These are phyloP conservation scores for Nibea coibor DNA, from an alignment of 2,113 vertebrate genomes.

Conservation along the genomic window DNA sequence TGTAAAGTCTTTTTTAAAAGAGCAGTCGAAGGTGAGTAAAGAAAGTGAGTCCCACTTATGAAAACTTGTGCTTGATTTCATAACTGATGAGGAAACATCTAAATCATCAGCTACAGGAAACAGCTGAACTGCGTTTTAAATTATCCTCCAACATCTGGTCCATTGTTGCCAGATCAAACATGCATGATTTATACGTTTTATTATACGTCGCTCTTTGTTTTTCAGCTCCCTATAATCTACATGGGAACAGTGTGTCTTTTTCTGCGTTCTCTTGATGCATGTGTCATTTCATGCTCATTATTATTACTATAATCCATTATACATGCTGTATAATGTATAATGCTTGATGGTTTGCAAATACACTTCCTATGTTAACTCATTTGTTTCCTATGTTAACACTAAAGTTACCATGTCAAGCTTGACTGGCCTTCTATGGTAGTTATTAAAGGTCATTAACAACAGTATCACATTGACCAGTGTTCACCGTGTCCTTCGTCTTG, in stretches of 20 bases:
- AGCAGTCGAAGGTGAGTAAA: constrained; percentile 93
- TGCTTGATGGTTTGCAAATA: neutral
- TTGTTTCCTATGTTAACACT: neutral
- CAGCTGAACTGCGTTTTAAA: neutral
- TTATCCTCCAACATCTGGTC: neutral
- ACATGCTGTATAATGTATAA: neutral
- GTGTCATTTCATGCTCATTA: neutral
- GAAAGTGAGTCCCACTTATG: neutral
- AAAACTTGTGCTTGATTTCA: neutral
- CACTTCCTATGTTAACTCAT: neutral
- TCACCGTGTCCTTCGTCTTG: constrained; percentile 69
- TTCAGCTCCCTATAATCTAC: neutral
- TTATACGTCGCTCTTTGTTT: neutral
- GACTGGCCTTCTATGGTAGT: constrained; percentile 59
- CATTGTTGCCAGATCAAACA: neutral
- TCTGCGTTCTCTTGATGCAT: neutral
- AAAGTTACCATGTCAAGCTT: neutral
- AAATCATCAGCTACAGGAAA: neutral
- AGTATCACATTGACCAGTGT: constrained; percentile 74
- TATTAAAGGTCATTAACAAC: constrained; percentile 62
- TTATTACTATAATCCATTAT: neutral
- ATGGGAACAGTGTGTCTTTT: neutral
- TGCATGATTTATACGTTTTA: neutral
- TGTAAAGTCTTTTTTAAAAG: constrained; percentile 99
- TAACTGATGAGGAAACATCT: neutral